Base-by-base conservation (phyloP, 2,888 invertebrate species). In the Ectropis crepuscularia region DNA sequence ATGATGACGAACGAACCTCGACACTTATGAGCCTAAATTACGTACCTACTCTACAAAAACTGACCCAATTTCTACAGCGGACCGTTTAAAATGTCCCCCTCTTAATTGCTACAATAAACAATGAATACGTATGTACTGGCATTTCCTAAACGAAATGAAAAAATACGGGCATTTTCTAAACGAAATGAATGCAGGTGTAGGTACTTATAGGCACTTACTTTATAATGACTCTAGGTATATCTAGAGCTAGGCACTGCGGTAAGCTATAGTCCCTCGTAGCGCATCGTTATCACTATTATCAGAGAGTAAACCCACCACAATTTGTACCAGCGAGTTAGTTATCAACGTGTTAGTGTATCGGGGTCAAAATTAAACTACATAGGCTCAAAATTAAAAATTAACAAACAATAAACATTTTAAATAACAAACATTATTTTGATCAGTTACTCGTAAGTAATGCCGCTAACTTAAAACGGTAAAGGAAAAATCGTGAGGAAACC, bases 81-180 rank as follows among this genome's bases (percentile, higher is more conserved):
- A 43, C 38, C 36, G 43, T 36, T 53, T 53, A 53, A 39, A 55
- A 55, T 39, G n/a, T 46, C 16, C 47, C 47, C 46, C 9, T 37
- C 38, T 55, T 47, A 47, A 55, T 55, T 47, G 47, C 55, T 8
- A 6, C 47, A 47, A 47, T 55, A 47, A 55, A 55, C 38, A 51
- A n/a, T 42, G 51, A 41, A 41, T 50, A 38, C 39, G 46, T 50
- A 38, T 39, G 46, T 28, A 28, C 47, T 0, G 12, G 39, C 57
- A 63, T 59, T 48, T 50, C 57, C 60, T 61, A 58, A 68, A 66
- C 41, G 10, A 62, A 67, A 59, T 43, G 42, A 61, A 65, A 63
- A 65, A 67, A 70, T 28, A 28, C 16, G 2, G 4, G 16, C 57
- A 61, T 59, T 48, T 50, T 54, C 60, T 59, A 58, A 68, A 68